Evolutionary conservation across 2,113 vertebrate genomes (phyloP).

Genomic region (Choloepus hoffmanni): DNA sequence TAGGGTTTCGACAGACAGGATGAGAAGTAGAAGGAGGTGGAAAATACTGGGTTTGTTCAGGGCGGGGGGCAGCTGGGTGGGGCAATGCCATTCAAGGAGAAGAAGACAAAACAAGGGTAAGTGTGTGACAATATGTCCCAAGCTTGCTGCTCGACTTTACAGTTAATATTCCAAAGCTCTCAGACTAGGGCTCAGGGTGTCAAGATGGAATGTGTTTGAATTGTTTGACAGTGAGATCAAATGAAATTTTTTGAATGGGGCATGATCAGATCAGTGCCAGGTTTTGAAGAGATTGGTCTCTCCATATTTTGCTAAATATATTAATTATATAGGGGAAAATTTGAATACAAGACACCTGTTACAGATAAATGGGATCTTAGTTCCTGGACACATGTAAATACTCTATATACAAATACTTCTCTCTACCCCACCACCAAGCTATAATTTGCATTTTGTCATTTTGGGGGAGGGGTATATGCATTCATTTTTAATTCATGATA

Average conservation of each 20-base stretch:
- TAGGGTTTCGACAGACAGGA: background rate
- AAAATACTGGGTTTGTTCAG: background rate
- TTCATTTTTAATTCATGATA: background rate
- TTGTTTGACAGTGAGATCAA: background rate
- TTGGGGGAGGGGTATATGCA: background rate
- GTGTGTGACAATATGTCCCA: background rate
- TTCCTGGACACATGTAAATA: background rate
- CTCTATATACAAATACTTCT: background rate
- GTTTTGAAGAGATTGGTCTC: constrained; percentile 14
- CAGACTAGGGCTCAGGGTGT: background rate
- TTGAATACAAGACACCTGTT: background rate
- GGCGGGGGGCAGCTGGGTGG: background rate
- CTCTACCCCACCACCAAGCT: background rate
- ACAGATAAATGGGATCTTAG: background rate
- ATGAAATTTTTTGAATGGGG: background rate
- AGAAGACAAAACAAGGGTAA: background rate
- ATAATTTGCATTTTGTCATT: background rate
- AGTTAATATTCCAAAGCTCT: background rate
- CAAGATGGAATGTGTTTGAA: background rate
- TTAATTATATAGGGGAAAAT: background rate
- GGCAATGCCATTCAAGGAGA: background rate
- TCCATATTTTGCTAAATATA: constrained; percentile 8
- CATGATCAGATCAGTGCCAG: background rate
- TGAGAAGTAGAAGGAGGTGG: background rate
- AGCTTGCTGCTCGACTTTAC: background rate